Conservation (phyloP, 2,888 invertebrate species). For the Tiphia femorata region DNA sequence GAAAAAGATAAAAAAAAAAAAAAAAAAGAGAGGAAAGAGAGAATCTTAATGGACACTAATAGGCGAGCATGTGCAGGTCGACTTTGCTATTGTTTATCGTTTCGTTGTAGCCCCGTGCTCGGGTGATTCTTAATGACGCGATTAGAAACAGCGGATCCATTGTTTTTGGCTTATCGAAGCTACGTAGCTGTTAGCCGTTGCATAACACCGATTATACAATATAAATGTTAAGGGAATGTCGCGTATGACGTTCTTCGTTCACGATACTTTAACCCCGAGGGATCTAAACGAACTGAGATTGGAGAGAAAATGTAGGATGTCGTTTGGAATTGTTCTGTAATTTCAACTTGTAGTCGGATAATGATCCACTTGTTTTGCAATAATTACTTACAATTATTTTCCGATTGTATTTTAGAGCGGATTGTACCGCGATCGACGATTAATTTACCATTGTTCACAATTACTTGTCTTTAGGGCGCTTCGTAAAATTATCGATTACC, state of each 20-base stretch:
- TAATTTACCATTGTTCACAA: too few relatives aligned
- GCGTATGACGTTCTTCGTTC: slow-evolving; percentile 11
- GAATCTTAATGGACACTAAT: too few relatives aligned
- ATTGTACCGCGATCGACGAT: too few relatives aligned
- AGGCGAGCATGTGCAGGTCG: neutral
- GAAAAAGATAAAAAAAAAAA: too few relatives aligned
- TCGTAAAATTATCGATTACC: too few relatives aligned
- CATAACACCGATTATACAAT: slow-evolving; percentile 34
- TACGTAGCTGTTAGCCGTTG: slow-evolving; percentile 47
- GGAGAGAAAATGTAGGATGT: slow-evolving; percentile 13
- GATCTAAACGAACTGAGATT: slow-evolving; percentile 28
- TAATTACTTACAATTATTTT: too few relatives aligned
- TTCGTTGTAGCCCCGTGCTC: slow-evolving; percentile 17
- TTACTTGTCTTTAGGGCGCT: too few relatives aligned
- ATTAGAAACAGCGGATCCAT: slow-evolving; percentile 35
- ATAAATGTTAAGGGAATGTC: slow-evolving; percentile 22
- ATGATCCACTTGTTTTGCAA: too few relatives aligned
- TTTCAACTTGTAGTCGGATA: too few relatives aligned
- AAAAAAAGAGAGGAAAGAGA: too few relatives aligned
- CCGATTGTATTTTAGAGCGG: too few relatives aligned
- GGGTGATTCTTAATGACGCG: slow-evolving; percentile 4
- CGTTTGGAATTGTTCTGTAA: too few relatives aligned
- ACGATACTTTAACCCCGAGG: slow-evolving; percentile 20
- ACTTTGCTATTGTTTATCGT: slow-evolving; percentile 22
- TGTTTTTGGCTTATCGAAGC: slow-evolving; percentile 49